Evolutionary conservation across 1,140 invertebrate species (phyloP).

Genomic region (Caerostris darwini): DNA sequence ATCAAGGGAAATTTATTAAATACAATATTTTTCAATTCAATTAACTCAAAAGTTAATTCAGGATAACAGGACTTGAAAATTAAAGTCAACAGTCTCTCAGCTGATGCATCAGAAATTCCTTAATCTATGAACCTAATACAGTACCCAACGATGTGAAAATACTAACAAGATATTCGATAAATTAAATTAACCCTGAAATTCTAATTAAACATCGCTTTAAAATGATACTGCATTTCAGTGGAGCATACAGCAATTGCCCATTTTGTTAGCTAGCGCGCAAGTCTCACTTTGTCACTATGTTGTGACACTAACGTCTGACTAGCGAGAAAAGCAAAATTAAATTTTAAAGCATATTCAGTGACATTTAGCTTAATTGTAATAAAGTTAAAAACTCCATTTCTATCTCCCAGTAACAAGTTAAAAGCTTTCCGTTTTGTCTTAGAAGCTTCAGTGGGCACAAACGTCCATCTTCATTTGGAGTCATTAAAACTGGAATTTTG

Average conservation of each 20-base stretch:
- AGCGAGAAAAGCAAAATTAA: neutral
- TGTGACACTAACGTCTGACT: neutral
- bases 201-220: neutral
- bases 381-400: neutral
- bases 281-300: too few relatives aligned
- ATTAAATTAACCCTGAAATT: neutral
- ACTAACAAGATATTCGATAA: neutral
- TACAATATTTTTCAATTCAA: too few relatives aligned
- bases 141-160: neutral
- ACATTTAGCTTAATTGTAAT: neutral
- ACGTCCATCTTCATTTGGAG: neutral
- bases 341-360: neutral
- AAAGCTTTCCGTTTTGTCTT: neutral
- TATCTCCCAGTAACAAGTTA: neutral
- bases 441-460: neutral
- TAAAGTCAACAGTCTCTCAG: too few relatives aligned
- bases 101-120: too few relatives aligned
- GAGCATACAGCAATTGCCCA: neutral
- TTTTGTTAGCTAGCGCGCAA: neutral
- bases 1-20: too few relatives aligned
- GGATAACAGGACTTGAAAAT: too few relatives aligned
- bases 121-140: too few relatives aligned
- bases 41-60: too few relatives aligned
- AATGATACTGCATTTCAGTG: neutral
- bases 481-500: too few relatives aligned